Evolutionary conservation across 1,140 invertebrate species (phyloP).

Genomic region (Scaptomyza montana): DNA sequence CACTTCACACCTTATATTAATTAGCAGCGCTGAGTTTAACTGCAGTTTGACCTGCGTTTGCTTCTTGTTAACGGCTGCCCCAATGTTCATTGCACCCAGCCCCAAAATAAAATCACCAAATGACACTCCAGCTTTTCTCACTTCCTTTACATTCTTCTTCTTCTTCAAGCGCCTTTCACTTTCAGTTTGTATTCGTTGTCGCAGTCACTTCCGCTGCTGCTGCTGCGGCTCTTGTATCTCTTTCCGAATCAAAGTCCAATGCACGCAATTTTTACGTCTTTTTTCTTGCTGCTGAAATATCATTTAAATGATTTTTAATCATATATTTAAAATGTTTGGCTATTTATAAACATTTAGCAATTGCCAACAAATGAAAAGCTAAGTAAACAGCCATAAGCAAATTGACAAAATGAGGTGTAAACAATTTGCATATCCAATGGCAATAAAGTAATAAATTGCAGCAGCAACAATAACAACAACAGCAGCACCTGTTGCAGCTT

Average conservation of each 20-base stretch:
- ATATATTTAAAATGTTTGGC: slow-evolving; percentile 54
- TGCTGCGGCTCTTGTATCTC: not conserved
- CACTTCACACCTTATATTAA: too few relatives aligned
- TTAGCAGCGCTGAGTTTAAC: too few relatives aligned
- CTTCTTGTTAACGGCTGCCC: too few relatives aligned
- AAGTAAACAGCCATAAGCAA: slow-evolving; percentile 49
- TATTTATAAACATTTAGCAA: slow-evolving; percentile 70
- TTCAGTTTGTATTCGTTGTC: slow-evolving; percentile 45
- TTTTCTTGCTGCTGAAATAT: slow-evolving; percentile 49
- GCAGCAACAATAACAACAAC: slow-evolving; percentile 20
- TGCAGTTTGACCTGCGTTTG: too few relatives aligned
- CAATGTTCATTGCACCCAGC: slow-evolving; percentile 19
- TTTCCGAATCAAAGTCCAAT: slow-evolving; percentile 54
- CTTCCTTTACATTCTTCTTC: slow-evolving; percentile 57
- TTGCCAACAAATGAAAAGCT: slow-evolving; percentile 43
- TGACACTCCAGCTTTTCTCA: slow-evolving; percentile 28
- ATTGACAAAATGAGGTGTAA: slow-evolving; percentile 31
- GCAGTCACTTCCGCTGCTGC: slow-evolving; percentile 57
- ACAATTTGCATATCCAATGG: slow-evolving; percentile 28
- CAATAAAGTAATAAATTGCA: slow-evolving; percentile 11
- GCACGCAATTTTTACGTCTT: slow-evolving; percentile 38
- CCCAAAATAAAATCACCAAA: not conserved
- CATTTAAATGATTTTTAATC: slow-evolving; percentile 65
- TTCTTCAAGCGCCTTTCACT: slow-evolving; percentile 62
- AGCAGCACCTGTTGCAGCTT: slow-evolving; percentile 60